Evolutionary conservation across 2,797 vertebrate genomes (phyloP).

Genomic region (Pseudomugil gertrudae): DNA sequence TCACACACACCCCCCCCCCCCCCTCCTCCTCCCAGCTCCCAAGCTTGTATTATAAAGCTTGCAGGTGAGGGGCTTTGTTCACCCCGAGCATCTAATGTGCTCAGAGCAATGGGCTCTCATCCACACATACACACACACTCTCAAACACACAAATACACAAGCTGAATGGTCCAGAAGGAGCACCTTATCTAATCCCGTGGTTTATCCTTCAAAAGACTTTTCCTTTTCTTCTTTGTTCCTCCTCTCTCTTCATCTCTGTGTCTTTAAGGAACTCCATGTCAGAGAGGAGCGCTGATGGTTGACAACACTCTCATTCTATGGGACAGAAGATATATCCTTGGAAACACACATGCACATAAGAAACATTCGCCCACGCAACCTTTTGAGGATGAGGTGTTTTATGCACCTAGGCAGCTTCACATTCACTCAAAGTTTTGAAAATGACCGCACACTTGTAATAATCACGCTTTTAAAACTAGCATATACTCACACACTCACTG

Average conservation of each 20-base stretch:
- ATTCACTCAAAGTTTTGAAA: conserved; percentile 19
- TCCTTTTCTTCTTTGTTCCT: conserved; percentile 61
- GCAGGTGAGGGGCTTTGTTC: conserved; percentile 80
- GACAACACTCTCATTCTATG: conserved; percentile 58
- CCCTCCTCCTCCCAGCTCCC: conserved; percentile 40
- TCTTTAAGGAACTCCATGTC: conserved; percentile 76
- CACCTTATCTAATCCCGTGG: conserved; percentile 83
- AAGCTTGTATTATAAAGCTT: conserved; percentile 68
- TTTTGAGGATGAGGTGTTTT: conserved; percentile 47
- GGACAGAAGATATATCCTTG: conserved; percentile 65
- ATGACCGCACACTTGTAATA: conserved; percentile 6
- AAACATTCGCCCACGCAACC: conserved; percentile 24
- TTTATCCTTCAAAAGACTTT: conserved; percentile 86
- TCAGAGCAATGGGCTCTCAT: conserved; percentile 69
- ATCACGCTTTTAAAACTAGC: conserved; percentile 2
- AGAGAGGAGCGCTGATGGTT: conserved; percentile 59
- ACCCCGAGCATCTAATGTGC: conserved; percentile 75
- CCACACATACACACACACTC: conserved; percentile 21
- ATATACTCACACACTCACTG: conserved; percentile 29
- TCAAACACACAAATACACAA: conserved; percentile 34
- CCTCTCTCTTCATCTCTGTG: conserved; percentile 63
- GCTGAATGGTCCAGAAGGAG: conserved; percentile 82
- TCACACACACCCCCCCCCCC: conserved; percentile 25
- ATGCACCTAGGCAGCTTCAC: conserved; percentile 25
- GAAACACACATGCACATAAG: conserved; percentile 49